A percentile compares a stretch with the other conserved stretches of the same genome.
phyloP scores from a whole-genome alignment of 2,888 invertebrate species.

The Drosophila borborema region DNA sequence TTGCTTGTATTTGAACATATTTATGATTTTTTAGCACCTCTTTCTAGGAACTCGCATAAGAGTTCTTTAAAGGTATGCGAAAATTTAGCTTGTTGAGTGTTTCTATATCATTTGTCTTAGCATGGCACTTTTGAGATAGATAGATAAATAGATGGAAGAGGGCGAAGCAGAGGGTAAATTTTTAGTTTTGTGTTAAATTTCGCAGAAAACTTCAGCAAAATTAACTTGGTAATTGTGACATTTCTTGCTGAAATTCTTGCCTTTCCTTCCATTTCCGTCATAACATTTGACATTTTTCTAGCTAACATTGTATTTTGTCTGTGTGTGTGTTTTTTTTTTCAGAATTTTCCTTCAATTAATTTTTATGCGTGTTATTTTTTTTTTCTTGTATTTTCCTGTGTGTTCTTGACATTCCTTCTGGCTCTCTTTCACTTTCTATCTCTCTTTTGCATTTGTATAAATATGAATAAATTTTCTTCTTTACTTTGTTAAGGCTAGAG shows the following conservation, averaged over 20 bases:
- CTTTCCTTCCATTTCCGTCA: neutral
- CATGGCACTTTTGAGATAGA: neutral
- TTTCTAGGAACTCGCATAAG: neutral
- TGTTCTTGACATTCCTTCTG: neutral
- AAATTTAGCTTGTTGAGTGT: neutral
- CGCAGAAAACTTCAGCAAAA: neutral
- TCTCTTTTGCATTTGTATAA: neutral
- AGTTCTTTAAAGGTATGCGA: neutral
- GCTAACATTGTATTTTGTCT: neutral
- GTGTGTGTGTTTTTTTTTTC: neutral
- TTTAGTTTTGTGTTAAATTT: neutral
- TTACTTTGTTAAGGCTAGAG: neutral
- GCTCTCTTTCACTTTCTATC: neutral
- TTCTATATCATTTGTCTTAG: neutral
- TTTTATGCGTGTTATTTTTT: neutral
- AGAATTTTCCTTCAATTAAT: neutral
- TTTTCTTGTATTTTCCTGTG: neutral
- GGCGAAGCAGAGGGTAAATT: neutral
- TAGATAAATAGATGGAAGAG: neutral
- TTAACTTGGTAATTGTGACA: neutral
- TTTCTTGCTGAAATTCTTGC: neutral
- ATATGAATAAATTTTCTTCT: neutral
- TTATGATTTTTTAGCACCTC: constrained; percentile 6
- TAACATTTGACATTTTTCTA: neutral
- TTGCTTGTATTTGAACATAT: neutral